phyloP scores from a whole-genome alignment of 2,113 vertebrate genomes.

The Toxostoma redivivum region DNA sequence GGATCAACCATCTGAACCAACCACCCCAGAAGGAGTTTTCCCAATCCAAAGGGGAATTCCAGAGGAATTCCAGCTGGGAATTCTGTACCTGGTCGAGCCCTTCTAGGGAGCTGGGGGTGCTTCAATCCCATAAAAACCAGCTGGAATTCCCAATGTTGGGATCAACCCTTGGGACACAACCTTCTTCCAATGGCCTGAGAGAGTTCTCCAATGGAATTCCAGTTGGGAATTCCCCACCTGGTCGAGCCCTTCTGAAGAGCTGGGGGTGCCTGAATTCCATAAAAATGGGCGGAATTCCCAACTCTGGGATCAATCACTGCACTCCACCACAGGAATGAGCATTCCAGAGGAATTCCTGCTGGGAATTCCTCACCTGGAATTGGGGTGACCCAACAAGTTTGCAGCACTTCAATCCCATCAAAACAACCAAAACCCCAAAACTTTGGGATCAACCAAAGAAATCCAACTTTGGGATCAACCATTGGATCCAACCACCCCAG shows the following conservation, averaged over 20 bases:
- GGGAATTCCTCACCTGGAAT: neutral
- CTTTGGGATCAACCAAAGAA: too few relatives aligned
- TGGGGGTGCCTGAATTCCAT: neutral
- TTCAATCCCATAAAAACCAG: neutral
- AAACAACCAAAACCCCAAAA: too few relatives aligned
- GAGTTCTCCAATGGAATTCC: neutral
- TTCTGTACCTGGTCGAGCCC: neutral
- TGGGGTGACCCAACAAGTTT: accelerated
- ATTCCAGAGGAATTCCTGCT: neutral
- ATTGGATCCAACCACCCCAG: too few relatives aligned
- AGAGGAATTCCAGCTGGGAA: neutral
- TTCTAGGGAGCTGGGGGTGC: neutral
- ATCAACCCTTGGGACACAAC: too few relatives aligned
- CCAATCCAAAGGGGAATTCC: too few relatives aligned
- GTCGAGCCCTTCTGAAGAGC: too few relatives aligned
- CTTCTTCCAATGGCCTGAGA: too few relatives aligned
- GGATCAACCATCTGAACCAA: too few relatives aligned
- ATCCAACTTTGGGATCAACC: too few relatives aligned
- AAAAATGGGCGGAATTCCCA: neutral
- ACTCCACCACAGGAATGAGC: accelerated
- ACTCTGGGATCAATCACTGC: neutral
- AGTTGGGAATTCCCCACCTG: neutral
- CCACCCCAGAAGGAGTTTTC: too few relatives aligned
- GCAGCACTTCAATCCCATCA: accelerated
- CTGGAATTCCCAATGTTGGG: neutral